A percentile compares a stretch with the other conserved stretches of the same genome.
phyloP scores from a whole-genome alignment of 2,888 invertebrate genomes.

The Patella ulyssiponensis region DNA sequence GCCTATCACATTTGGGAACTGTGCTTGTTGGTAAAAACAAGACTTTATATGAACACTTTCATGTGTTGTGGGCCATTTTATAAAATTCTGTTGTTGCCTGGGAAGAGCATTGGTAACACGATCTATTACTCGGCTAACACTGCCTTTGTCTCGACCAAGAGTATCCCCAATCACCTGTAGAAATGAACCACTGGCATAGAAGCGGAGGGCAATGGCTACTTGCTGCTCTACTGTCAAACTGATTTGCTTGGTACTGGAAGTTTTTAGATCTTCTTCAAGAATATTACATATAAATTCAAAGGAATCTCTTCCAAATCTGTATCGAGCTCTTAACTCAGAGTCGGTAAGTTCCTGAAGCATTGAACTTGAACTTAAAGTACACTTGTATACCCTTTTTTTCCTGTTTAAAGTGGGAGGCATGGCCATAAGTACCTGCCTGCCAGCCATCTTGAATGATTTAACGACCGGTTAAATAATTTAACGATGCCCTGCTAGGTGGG shows the following conservation, averaged over 20 bases:
- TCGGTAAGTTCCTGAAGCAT: too few species aligned
- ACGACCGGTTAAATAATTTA: too few species aligned
- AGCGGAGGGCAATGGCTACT: conserved; percentile 21
- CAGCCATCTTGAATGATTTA: too few species aligned
- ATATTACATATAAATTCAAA: neutral
- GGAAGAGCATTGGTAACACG: conserved; percentile 21
- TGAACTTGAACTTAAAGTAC: too few species aligned
- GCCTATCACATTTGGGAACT: conserved; percentile 27
- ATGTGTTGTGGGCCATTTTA: conserved; percentile 7
- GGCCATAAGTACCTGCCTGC: too few species aligned
- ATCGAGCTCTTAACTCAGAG: too few species aligned
- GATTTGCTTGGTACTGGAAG: neutral
- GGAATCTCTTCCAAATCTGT: too few species aligned
- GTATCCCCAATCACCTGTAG: conserved; percentile 24
- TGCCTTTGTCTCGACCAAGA: conserved; percentile 20
- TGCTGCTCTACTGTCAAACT: conserved; percentile 19
- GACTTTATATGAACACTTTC: neutral
- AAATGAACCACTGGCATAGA: conserved; percentile 25
- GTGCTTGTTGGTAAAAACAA: conserved; percentile 15
- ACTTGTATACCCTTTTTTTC: too few species aligned
- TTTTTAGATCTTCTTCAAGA: conserved; percentile 17
- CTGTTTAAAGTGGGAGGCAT: too few species aligned
- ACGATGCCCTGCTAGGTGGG: too few species aligned
- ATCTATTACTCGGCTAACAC: conserved; percentile 18
- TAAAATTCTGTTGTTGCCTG: neutral